These are phyloP conservation scores for Orestias chungarensis DNA, from an alignment of 2,797 vertebrate species.

Conservation along the genomic window DNA sequence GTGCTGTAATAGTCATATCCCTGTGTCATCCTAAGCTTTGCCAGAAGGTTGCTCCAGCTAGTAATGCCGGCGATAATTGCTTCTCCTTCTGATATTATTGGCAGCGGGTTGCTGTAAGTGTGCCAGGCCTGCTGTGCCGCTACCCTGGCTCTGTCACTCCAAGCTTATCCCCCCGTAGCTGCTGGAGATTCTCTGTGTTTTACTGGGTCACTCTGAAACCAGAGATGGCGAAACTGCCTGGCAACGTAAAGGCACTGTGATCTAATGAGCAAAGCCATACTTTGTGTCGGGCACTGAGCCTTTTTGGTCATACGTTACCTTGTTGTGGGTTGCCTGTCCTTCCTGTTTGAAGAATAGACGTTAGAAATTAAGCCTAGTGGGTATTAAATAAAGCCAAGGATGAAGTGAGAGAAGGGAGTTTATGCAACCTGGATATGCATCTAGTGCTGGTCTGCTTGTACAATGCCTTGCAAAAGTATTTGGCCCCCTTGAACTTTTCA, in stretches of 20 bases:
- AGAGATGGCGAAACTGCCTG: conserved; percentile 35
- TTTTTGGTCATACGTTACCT: conserved; percentile 1
- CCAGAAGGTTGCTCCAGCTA: conserved; percentile 15
- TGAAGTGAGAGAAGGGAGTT: conserved; percentile 2
- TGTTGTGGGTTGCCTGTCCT: neutral
- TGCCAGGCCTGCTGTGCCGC: conserved; percentile 42
- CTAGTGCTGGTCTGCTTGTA: neutral
- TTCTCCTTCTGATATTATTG: conserved; percentile 42
- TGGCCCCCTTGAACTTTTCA: no score
- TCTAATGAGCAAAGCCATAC: conserved; percentile 34
- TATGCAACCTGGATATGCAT: neutral
- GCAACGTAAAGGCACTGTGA: conserved; percentile 27
- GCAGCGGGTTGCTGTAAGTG: conserved; percentile 23
- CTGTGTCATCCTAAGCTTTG: conserved; percentile 9
- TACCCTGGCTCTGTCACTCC: conserved; percentile 6
- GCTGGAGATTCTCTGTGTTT: conserved; percentile 32
- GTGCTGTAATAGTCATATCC: neutral
- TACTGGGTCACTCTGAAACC: conserved; percentile 46
- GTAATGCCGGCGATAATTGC: conserved; percentile 29
- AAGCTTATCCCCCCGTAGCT: conserved; percentile 19
- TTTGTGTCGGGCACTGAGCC: conserved; percentile 1
- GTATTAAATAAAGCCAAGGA: conserved; percentile 5
- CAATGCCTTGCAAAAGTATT: no score
- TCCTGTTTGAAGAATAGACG: conserved; percentile 15
- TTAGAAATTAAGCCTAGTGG: neutral